Conservation (phyloP, 2,113 vertebrate species). For the Prinia subflava region DNA sequence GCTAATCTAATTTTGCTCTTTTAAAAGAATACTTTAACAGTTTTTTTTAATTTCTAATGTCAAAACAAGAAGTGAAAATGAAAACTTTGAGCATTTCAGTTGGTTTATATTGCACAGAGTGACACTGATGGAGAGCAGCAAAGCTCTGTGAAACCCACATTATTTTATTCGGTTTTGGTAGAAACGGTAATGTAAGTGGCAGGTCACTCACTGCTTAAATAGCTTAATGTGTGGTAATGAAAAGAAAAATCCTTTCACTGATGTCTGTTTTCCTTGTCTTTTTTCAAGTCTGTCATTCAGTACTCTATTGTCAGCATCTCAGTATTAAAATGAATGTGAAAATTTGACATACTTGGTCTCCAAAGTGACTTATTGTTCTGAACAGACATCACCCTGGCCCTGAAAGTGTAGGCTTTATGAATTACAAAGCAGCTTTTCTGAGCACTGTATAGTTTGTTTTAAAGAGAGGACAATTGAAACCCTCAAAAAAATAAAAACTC, state of each 20-base stretch:
- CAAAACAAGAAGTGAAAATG: neutral
- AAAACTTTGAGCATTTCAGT: neutral
- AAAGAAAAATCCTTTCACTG: neutral
- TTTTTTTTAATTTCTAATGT: neutral
- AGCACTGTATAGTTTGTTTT: neutral
- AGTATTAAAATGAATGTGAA: neutral
- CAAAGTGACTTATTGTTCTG: fast-evolving
- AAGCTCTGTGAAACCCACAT: neutral
- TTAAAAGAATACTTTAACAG: neutral
- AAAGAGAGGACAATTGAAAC: neutral
- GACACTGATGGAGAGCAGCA: neutral
- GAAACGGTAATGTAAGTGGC: neutral
- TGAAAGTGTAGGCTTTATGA: neutral
- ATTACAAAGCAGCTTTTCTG: neutral
- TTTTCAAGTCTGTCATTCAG: neutral
- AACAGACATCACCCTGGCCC: neutral
- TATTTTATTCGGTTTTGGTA: neutral
- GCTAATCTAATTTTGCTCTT: neutral
- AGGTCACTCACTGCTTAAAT: neutral
- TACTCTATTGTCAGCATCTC: neutral
- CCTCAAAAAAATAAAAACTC: neutral
- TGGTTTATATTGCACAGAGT: neutral
- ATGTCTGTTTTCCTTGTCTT: neutral
- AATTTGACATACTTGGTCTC: neutral
- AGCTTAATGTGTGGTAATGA: neutral